Percentiles rank a stretch among this genome's conserved stretches.
These are phyloP conservation scores for Branchinecta sandiegonensis DNA, from an alignment of 2,888 invertebrate genomes.

Conservation along the genomic window DNA sequence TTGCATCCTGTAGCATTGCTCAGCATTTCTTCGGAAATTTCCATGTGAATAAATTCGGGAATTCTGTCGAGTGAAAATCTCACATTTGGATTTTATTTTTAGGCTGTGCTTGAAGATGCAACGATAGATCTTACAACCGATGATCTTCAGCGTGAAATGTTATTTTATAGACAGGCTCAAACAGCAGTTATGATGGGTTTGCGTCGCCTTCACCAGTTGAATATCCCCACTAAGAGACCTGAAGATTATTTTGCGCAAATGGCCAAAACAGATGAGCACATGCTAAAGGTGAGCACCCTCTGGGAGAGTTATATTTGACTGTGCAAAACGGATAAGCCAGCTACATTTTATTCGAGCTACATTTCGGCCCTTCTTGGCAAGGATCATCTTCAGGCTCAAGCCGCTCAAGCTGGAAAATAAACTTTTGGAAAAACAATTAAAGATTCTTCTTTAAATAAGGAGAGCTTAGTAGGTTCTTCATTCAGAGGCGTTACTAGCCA, in stretches of 20 bases:
- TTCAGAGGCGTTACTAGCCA: too few relatives aligned
- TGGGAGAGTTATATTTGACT: too few relatives aligned
- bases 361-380: too few relatives aligned
- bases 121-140: slow-evolving; percentile 33
- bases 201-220: slow-evolving; percentile 55
- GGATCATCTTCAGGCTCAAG: too few relatives aligned
- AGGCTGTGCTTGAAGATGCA: neutral
- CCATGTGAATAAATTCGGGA: neutral
- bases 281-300: slow-evolving; percentile 57
- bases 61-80: neutral
- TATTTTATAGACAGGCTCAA: slow-evolving; percentile 74
- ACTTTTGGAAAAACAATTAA: too few relatives aligned
- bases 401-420: too few relatives aligned
- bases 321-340: too few relatives aligned
- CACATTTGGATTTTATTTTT: slow-evolving; percentile 13
- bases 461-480: neutral
- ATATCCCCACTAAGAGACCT: slow-evolving; percentile 66
- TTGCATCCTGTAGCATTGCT: too few relatives aligned
- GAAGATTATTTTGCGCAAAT: slow-evolving; percentile 98
- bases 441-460: too few relatives aligned
- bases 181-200: slow-evolving; percentile 68
- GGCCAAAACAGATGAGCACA: slow-evolving; percentile 92
- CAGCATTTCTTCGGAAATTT: too few relatives aligned
- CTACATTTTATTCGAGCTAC: too few relatives aligned
- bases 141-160: slow-evolving; percentile 80